A percentile compares a stretch with the other conserved stretches of the same genome.
These are phyloP conservation scores for Oreochromis aureus DNA, from an alignment of 2,113 vertebrate species.

Conservation along the genomic window DNA sequence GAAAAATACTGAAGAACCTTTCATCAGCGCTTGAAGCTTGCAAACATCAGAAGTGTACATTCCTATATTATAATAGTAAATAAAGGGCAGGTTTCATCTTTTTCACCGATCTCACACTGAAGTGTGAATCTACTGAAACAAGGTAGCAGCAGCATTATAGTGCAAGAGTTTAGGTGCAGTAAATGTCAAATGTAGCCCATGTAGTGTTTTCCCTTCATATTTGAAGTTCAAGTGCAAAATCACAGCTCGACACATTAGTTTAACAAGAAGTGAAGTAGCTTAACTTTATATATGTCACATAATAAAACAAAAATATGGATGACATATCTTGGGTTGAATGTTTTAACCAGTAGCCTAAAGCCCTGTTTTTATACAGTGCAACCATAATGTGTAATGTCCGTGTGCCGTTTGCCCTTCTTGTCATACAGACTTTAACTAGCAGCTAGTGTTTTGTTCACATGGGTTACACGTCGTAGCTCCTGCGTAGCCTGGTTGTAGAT, in stretches of 20 bases:
- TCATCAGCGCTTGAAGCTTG: not conserved
- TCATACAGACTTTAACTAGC: too few relatives aligned
- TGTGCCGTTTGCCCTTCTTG: too few relatives aligned
- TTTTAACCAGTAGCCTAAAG: too few relatives aligned
- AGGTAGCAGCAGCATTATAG: not conserved
- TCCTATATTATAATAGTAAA: not conserved
- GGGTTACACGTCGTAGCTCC: too few relatives aligned
- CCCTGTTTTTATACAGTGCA: too few relatives aligned
- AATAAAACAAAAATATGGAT: too few relatives aligned
- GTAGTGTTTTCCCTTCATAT: not conserved
- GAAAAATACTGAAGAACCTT: not conserved
- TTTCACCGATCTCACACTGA: not conserved
- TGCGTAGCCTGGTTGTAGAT: too few relatives aligned
- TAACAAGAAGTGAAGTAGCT: not conserved
- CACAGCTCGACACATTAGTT: not conserved
- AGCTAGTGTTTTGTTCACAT: too few relatives aligned
- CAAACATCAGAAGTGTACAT: fast-evolving
- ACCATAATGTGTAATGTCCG: too few relatives aligned
- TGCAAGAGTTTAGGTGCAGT: not conserved
- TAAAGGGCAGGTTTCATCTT: not conserved
- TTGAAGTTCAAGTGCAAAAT: not conserved
- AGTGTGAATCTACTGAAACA: not conserved
- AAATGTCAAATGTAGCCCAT: not conserved
- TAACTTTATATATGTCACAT: too few relatives aligned
- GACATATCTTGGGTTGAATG: too few relatives aligned